These are phyloP conservation scores for Acanthopleura granulata DNA, from an alignment of 2,888 invertebrate genomes.

Conservation along the genomic window DNA sequence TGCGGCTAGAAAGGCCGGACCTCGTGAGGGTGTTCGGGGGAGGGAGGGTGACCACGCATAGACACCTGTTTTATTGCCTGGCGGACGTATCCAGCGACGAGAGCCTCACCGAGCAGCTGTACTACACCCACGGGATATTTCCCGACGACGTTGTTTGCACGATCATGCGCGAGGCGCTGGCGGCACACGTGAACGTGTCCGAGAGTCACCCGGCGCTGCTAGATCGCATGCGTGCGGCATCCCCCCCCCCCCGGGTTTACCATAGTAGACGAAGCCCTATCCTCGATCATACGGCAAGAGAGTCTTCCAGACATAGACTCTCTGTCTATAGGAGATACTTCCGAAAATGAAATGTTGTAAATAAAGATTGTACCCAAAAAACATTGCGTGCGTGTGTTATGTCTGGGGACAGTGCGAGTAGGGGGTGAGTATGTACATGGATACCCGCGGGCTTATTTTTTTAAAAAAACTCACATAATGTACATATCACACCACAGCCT, in stretches of 20 bases:
- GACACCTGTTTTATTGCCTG: not conserved
- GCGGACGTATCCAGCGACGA: not conserved
- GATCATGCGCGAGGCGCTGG: not conserved
- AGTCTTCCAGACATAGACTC: not conserved
- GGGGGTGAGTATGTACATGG: no score
- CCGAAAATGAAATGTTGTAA: not conserved
- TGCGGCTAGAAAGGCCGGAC: not conserved
- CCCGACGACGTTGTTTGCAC: not conserved
- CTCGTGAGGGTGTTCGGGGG: not conserved
- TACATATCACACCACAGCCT: no score
- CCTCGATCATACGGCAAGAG: not conserved
- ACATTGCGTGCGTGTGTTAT: no score
- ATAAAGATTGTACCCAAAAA: not conserved
- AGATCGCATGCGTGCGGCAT: not conserved
- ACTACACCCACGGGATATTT: slow-evolving; percentile 1
- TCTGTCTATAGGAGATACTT: not conserved
- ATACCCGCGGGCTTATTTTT: no score
- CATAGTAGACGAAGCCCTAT: not conserved
- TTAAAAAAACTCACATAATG: no score
- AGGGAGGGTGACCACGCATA: not conserved
- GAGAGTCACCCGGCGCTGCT: not conserved
- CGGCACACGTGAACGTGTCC: not conserved
- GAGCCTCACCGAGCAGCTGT: not conserved
- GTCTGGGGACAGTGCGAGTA: no score
- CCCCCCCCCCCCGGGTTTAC: not conserved